phyloP scores from a whole-genome alignment of 2,113 vertebrate species.

The Ophiodon elongatus region DNA sequence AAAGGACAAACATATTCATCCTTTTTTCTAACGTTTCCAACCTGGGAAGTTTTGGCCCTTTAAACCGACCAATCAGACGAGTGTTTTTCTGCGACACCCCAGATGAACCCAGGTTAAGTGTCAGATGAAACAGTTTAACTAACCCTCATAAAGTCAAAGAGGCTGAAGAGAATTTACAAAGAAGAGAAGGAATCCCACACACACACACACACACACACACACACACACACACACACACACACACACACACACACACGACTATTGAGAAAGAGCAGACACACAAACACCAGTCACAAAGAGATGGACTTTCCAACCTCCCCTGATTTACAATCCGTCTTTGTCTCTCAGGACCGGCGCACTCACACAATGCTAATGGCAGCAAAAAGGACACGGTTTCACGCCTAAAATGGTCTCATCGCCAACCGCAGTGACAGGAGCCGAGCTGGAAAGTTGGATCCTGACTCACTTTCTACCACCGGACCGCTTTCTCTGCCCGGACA shows the following conservation, averaged over 20 bases:
- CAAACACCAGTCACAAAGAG: constrained; percentile 63
- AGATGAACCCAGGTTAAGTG: constrained; percentile 11
- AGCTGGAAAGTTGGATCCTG: constrained; percentile 41
- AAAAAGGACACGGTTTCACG: constrained; percentile 66
- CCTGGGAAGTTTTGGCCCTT: background rate
- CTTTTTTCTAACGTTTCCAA: background rate
- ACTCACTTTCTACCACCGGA: constrained; percentile 12
- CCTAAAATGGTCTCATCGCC: constrained; percentile 77
- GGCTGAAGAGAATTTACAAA: constrained; percentile 58
- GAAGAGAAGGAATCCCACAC: constrained; percentile 29
- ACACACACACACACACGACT: constrained; percentile 12
- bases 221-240: constrained; percentile 16
- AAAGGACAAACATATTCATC: background rate
- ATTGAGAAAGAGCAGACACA: constrained; percentile 78
- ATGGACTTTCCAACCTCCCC: constrained; percentile 64
- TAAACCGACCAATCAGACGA: constrained; percentile 8
- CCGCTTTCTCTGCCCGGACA: background rate
- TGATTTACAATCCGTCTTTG: constrained; percentile 78
- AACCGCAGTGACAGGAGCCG: constrained; percentile 24
- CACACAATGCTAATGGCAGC: constrained; percentile 63
- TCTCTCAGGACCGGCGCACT: constrained; percentile 38
- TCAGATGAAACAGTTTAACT: constrained; percentile 53
- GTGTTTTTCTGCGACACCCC: constrained; percentile 11
- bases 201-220: constrained; percentile 4
- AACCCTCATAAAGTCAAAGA: constrained; percentile 41